phyloP scores from a whole-genome alignment of 1,140 invertebrate species.

The Penaeus indicus region DNA sequence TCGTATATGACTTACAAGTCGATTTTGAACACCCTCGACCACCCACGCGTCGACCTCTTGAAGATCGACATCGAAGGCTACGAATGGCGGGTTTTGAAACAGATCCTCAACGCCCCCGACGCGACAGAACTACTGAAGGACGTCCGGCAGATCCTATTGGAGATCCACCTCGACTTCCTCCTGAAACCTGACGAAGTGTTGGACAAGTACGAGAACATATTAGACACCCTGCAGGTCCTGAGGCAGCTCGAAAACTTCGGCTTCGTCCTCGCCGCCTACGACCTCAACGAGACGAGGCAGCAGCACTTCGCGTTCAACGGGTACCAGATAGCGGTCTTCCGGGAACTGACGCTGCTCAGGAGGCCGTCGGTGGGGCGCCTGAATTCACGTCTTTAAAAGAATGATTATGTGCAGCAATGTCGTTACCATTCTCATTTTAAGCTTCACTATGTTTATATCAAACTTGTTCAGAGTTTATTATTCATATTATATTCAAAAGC shows the following conservation, averaged over 20 bases:
- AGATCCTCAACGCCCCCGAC: constrained; percentile 30
- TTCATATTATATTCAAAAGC: too few species aligned
- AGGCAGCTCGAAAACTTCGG: constrained; percentile 28
- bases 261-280: constrained; percentile 41
- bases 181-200: not conserved
- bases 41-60: constrained; percentile 33
- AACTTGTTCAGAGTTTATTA: too few species aligned
- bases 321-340: constrained; percentile 22
- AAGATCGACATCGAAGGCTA: constrained; percentile 53
- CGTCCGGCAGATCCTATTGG: constrained; percentile 42
- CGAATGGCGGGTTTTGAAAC: constrained; percentile 36
- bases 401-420: too few species aligned
- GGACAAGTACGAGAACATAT: not conserved
- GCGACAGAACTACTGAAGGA: constrained; percentile 13
- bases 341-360: constrained; percentile 44
- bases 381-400: too few species aligned
- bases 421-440: too few species aligned
- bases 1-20: constrained; percentile 33
- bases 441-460: too few species aligned
- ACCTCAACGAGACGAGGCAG: constrained; percentile 46
- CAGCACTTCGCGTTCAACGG: not conserved
- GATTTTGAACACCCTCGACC: constrained; percentile 24
- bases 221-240: not conserved
- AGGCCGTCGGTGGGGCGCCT: not conserved
- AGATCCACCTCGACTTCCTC: constrained; percentile 48